These are phyloP conservation scores for Drosophila cyrtoloma DNA, from an alignment of 2,888 invertebrate genomes.

Conservation along the genomic window DNA sequence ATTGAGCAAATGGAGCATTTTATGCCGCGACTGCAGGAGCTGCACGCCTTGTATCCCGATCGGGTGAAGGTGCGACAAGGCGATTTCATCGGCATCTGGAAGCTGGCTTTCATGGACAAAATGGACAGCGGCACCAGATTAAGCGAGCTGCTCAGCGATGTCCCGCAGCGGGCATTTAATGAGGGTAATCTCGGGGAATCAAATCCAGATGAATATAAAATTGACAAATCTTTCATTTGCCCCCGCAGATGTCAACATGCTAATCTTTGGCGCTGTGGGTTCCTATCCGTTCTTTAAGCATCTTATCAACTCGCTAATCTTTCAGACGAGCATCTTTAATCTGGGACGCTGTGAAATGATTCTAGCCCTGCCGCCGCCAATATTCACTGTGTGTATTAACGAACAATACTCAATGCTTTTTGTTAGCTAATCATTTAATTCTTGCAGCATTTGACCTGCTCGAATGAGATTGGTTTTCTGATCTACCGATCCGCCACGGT, in stretches of 20 bases:
- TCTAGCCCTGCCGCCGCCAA: constrained; percentile 87
- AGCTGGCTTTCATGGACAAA: constrained; percentile 87
- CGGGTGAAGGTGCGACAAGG: constrained; percentile 82
- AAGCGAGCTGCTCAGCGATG: constrained; percentile 86
- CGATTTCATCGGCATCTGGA: constrained; percentile 88
- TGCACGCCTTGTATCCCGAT: constrained; percentile 72
- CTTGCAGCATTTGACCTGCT: constrained; percentile 87
- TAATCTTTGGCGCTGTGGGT: constrained; percentile 86
- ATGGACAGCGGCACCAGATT: constrained; percentile 87
- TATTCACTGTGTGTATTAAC: constrained; percentile 87
- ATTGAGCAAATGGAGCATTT: constrained; percentile 87
- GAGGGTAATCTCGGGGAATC: constrained; percentile 84
- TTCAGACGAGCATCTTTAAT: constrained; percentile 87
- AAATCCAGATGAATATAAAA: neutral
- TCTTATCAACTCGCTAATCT: constrained; percentile 87
- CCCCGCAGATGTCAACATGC: constrained; percentile 87
- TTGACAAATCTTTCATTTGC: neutral
- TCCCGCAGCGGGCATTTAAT: constrained; percentile 85
- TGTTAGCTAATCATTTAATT: constrained; percentile 2
- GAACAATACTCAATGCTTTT: neutral
- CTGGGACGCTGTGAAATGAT: constrained; percentile 89
- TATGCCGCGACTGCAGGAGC: constrained; percentile 83
- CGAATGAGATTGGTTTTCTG: constrained; percentile 86
- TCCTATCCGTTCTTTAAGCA: constrained; percentile 87
- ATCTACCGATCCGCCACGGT: constrained; percentile 87